phyloP scores from a whole-genome alignment of 2,888 invertebrate genomes.

The Aphodius sticticus region DNA sequence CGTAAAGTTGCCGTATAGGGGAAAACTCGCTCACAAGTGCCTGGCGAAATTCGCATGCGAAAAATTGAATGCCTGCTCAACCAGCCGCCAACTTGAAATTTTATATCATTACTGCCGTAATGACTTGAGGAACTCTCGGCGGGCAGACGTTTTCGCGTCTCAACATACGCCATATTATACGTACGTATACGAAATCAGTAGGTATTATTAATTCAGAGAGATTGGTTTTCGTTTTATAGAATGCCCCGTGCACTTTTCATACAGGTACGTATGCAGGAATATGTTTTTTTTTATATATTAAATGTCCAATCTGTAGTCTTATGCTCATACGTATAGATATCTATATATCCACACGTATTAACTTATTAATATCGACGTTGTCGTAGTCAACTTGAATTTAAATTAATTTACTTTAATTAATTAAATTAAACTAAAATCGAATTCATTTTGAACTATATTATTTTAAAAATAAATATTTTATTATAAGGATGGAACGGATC shows the following conservation, averaged over 20 bases:
- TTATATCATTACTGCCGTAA: background rate
- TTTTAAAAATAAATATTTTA: too few species aligned
- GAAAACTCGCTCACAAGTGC: background rate
- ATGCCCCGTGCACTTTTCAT: background rate
- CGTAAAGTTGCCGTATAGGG: background rate
- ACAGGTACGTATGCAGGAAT: too few species aligned
- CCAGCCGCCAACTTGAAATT: background rate
- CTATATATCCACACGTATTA: too few species aligned
- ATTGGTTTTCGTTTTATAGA: background rate
- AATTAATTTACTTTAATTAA: too few species aligned
- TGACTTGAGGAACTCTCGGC: background rate
- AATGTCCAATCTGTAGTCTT: too few species aligned
- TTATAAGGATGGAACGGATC: too few species aligned
- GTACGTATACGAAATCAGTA: background rate
- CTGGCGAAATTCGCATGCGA: background rate
- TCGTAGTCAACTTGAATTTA: too few species aligned
- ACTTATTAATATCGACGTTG: too few species aligned
- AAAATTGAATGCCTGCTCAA: background rate
- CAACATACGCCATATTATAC: background rate
- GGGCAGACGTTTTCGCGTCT: background rate
- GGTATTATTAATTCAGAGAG: background rate
- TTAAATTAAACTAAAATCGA: too few species aligned
- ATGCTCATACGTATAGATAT: too few species aligned
- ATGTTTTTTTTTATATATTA: too few species aligned
- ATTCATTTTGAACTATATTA: too few species aligned